These are phyloP conservation scores for Bombus superbus DNA, from an alignment of 1,140 invertebrate genomes.

Conservation along the genomic window DNA sequence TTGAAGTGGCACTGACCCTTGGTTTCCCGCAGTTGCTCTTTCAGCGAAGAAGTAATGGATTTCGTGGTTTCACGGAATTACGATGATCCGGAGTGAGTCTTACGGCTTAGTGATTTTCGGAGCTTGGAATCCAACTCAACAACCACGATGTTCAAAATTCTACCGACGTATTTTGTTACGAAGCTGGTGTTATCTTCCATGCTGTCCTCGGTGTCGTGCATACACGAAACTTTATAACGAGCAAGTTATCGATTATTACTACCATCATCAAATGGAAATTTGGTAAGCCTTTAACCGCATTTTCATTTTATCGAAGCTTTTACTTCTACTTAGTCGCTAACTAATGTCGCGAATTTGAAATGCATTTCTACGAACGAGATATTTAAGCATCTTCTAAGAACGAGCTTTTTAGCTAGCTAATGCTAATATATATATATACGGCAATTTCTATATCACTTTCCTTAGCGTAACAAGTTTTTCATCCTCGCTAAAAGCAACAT, in stretches of 20 bases:
- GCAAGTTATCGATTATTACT: not conserved
- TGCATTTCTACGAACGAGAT: not conserved
- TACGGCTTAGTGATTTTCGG: not conserved
- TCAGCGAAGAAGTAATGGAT: not conserved
- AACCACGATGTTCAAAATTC: not conserved
- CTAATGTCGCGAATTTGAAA: not conserved
- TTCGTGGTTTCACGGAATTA: not conserved
- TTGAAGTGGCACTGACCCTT: not conserved
- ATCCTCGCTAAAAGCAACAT: conserved; percentile 24
- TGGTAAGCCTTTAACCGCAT: not conserved
- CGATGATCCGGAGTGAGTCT: not conserved
- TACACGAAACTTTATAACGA: not conserved
- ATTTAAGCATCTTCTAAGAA: not conserved
- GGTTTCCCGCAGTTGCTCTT: not conserved
- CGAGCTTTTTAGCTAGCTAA: not conserved
- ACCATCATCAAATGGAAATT: not conserved
- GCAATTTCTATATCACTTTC: not conserved
- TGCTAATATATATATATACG: not conserved
- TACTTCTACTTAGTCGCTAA: not conserved
- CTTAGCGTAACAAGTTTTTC: conserved; percentile 27
- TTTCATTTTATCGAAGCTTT: not conserved
- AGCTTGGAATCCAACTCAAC: not conserved
- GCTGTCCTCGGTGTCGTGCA: not conserved
- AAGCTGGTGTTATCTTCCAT: not conserved
- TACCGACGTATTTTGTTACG: not conserved